A percentile compares a stretch with the other conserved stretches of the same genome.
phyloP scores from a whole-genome alignment of 2,797 vertebrate genomes.

The Urocyon cinereoargenteus region DNA sequence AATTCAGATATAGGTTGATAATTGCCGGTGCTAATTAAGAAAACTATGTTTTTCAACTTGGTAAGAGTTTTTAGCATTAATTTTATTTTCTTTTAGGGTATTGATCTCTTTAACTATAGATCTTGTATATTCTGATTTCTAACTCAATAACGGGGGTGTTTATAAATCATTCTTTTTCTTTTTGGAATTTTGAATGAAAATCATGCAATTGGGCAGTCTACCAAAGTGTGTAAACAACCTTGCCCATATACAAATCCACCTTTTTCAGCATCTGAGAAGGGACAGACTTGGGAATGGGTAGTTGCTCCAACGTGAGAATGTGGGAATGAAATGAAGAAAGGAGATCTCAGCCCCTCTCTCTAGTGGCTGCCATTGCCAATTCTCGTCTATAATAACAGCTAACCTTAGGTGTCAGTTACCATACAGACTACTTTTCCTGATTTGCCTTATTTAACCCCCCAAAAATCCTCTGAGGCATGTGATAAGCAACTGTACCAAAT shows the following conservation, averaged over 20 bases:
- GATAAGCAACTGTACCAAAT: not conserved
- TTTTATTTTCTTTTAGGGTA: slow-evolving; percentile 45
- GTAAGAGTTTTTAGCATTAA: slow-evolving; percentile 3
- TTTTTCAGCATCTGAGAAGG: not conserved
- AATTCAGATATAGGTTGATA: not conserved
- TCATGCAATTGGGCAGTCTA: not conserved
- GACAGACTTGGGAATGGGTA: not conserved
- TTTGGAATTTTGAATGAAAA: slow-evolving; percentile 33
- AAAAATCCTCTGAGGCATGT: not conserved
- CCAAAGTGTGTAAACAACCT: not conserved
- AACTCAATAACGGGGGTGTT: not conserved
- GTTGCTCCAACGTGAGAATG: not conserved
- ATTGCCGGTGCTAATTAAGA: not conserved
- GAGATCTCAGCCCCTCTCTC: not conserved
- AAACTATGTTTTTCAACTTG: slow-evolving; percentile 11
- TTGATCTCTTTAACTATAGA: not conserved
- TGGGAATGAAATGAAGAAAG: not conserved
- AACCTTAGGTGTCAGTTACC: not conserved
- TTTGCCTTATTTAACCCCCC: not conserved
- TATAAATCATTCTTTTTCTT: not conserved
- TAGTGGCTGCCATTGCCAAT: not conserved
- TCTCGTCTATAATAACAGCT: slow-evolving; percentile 15
- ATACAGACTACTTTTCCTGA: not conserved
- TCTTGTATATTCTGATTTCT: slow-evolving; percentile 36
- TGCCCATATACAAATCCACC: not conserved